A percentile compares a stretch with the other conserved stretches of the same genome.
Conservation (phyloP, 1,140 invertebrate species). For the Drosophila baimaii region DNA sequence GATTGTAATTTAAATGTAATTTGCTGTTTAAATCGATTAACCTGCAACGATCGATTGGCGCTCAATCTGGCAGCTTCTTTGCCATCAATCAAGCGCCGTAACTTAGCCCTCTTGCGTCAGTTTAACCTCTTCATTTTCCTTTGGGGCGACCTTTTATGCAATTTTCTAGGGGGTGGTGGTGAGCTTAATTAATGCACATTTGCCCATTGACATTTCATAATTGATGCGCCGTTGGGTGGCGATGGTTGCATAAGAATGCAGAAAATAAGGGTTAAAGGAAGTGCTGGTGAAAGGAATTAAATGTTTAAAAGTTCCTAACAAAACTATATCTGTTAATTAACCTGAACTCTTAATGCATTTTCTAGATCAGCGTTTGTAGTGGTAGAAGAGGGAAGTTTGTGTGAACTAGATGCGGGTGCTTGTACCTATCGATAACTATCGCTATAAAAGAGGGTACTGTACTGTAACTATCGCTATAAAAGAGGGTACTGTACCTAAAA, state of each 20-base stretch:
- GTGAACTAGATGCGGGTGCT: too few relatives aligned
- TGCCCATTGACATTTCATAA: constrained; percentile 39
- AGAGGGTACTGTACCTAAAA: too few relatives aligned
- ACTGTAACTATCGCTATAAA: too few relatives aligned
- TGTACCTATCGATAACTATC: too few relatives aligned
- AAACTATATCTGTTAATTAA: neutral
- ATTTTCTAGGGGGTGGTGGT: constrained; percentile 6
- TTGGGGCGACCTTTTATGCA: constrained; percentile 30
- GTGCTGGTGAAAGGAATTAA: neutral
- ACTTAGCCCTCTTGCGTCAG: neutral
- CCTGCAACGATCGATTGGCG: constrained; percentile 18
- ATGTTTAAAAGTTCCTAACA: neutral
- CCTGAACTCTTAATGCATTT: too few relatives aligned
- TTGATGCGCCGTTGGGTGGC: constrained; percentile 17
- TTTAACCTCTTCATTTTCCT: neutral
- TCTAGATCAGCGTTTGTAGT: too few relatives aligned
- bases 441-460: too few relatives aligned
- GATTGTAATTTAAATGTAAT: constrained; percentile 4
- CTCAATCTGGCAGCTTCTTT: constrained; percentile 19
- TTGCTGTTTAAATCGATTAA: constrained; percentile 8
- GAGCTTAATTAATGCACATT: constrained; percentile 36
- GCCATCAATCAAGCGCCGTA: constrained; percentile 29
- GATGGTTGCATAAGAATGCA: constrained; percentile 1
- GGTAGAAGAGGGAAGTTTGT: too few relatives aligned
- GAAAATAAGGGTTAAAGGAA: neutral